Conservation (phyloP, 2,113 vertebrate genomes). For the Myotis brandtii region DNA sequence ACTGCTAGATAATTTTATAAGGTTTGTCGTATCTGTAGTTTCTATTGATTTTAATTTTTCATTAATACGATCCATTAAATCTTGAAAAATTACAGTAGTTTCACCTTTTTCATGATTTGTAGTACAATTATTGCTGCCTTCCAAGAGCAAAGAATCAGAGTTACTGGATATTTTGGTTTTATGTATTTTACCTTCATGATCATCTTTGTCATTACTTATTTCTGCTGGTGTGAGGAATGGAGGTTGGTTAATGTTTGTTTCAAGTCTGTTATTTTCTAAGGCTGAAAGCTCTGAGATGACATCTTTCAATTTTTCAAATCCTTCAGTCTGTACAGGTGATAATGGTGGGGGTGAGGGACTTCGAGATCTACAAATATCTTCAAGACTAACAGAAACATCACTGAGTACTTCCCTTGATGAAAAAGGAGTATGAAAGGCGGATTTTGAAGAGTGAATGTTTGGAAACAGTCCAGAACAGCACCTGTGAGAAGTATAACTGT, state of each 20-base stretch:
- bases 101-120: conserved; percentile 83
- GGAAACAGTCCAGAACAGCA: conserved; percentile 83
- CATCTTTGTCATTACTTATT: conserved; percentile 75
- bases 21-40: conserved; percentile 88
- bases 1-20: conserved; percentile 83
- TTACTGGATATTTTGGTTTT: conserved; percentile 65
- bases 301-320: conserved; percentile 85
- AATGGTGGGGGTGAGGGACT: conserved; percentile 94
- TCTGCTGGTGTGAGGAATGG: conserved; percentile 90
- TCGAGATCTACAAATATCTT: conserved; percentile 82
- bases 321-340: conserved; percentile 90
- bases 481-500: conserved; percentile 85
- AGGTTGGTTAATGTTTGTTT: conserved; percentile 86
- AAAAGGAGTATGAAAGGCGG: conserved; percentile 70
- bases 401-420: conserved; percentile 71
- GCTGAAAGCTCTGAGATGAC: conserved; percentile 79
- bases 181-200: conserved; percentile 73
- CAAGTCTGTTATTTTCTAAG: conserved; percentile 84
- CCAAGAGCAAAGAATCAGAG: conserved; percentile 61
- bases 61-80: conserved; percentile 93
- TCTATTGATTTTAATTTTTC: conserved; percentile 94
- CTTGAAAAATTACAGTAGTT: conserved; percentile 89
- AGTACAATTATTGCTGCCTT: conserved; percentile 69
- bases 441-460: conserved; percentile 75
- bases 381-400: conserved; percentile 79